Base-by-base conservation (phyloP, 2,888 invertebrate species). In the Drosophila flavopinicola region DNA sequence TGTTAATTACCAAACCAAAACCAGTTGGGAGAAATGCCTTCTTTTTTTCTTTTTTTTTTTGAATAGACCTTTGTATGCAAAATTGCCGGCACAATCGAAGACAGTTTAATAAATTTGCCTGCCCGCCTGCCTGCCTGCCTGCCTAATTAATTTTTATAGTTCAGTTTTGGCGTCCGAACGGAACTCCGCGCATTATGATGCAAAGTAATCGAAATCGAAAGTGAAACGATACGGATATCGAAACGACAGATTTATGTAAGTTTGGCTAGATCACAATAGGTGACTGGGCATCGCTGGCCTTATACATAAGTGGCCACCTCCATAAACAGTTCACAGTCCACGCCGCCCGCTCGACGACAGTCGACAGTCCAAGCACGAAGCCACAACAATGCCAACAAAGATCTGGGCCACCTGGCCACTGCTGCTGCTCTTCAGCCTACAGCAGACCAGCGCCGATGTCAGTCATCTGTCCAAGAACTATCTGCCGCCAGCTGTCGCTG, bases 121-220 rank as follows among this genome's bases (percentile, higher is more conserved):
- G 56, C 2, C 64, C 66, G 70, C 41, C 57, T 64, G 64, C 61
- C 57, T n/a, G n/a, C n/a, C n/a, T 44, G 37, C 15, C 65, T 71
- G 71, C 44, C 58, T 71, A 78, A 80, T 78, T 78, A 72, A 75
- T 69, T 66, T 71, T 67, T 61, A 75, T 78, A 59, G 78, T 78
- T 72, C 68, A 78, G 37, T 70, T 24, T 67, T 44, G 69, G 45
- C 48, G 35, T 13, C 39, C 10, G 48, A 67, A 32, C 60, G 66
- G 66, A 66, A 49, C 69, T 54, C 25, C 30, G 63, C 29, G 48
- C 35, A 51, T 78, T 82, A 57, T 85, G 61, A 85, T 79, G 78
- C 85, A 79, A 84, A 74, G 75, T 58, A 66, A 68, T 53, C 61
- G 75, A 79, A 66, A 68, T 53, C 61, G 75, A 79, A 79, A 85